Conservation (phyloP, 2,888 invertebrate species). For the Rhagonycha lutea region DNA sequence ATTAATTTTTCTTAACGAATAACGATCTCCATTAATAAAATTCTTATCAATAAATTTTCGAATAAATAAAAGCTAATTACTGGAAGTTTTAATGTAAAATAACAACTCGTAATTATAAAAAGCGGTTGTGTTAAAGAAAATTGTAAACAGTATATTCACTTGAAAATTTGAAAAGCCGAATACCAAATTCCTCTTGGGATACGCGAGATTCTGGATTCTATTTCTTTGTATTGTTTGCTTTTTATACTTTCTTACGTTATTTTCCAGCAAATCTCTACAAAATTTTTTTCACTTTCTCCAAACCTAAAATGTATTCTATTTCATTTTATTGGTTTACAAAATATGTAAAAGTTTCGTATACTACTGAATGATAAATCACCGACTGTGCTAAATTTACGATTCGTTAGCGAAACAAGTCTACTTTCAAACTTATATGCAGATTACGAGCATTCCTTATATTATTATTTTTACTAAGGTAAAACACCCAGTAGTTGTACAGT, state of each 20-base stretch:
- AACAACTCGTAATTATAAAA: background rate
- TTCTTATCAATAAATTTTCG: no score
- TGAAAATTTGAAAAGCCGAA: background rate
- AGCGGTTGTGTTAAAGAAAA: background rate
- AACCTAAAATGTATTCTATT: background rate
- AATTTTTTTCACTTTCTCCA: background rate
- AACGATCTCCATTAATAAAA: background rate
- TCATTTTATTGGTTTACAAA: background rate
- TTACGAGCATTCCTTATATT: background rate
- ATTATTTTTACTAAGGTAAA: no score
- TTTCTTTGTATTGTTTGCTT: slow-evolving; percentile 12
- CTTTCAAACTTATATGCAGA: background rate
- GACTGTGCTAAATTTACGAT: background rate
- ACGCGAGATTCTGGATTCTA: slow-evolving; percentile 5
- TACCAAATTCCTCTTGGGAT: background rate
- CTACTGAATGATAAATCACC: background rate
- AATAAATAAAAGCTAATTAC: background rate
- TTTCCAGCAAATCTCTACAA: slow-evolving; percentile 9
- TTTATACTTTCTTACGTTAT: slow-evolving; percentile 10
- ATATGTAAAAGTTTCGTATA: background rate
- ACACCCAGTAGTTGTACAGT: no score
- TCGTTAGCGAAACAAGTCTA: background rate
- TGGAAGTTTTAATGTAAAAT: background rate
- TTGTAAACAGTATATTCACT: background rate
- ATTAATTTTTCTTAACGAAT: no score